Conservation (phyloP, 1,140 invertebrate genomes). For the Diabrotica virgifera region DNA sequence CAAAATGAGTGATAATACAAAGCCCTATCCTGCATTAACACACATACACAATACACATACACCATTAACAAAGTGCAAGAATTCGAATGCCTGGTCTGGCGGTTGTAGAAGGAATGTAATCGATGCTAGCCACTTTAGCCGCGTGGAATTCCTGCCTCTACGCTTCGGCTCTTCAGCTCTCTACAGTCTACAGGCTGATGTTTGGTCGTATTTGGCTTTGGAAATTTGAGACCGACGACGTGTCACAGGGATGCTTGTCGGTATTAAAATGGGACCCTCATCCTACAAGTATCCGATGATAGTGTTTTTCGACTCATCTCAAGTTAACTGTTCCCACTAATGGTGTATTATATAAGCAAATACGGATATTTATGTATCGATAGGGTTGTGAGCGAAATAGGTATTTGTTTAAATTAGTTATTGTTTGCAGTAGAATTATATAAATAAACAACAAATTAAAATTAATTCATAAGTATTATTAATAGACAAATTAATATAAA, state of each 20-base stretch:
- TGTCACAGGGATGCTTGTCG: conserved; percentile 17
- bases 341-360: background rate
- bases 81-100: background rate
- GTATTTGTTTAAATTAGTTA: too few relatives aligned
- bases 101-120: conserved; percentile 12
- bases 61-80: conserved; percentile 8
- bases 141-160: conserved; percentile 8
- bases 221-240: conserved; percentile 27
- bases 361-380: background rate
- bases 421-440: too few relatives aligned
- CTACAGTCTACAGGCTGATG: too few relatives aligned
- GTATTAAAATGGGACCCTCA: conserved; percentile 11
- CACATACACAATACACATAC: background rate
- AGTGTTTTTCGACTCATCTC: conserved; percentile 6
- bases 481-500: too few relatives aligned
- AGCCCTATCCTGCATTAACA: background rate
- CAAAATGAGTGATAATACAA: too few relatives aligned
- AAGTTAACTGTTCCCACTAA: background rate
- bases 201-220: conserved; percentile 25
- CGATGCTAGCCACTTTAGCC: conserved; percentile 10
- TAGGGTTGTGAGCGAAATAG: too few relatives aligned
- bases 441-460: too few relatives aligned
- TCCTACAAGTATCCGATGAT: background rate
- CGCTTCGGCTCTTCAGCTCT: conserved; percentile 8
- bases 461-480: too few relatives aligned